phyloP scores from a whole-genome alignment of 2,888 invertebrate species.

The Morinoia aosen region DNA sequence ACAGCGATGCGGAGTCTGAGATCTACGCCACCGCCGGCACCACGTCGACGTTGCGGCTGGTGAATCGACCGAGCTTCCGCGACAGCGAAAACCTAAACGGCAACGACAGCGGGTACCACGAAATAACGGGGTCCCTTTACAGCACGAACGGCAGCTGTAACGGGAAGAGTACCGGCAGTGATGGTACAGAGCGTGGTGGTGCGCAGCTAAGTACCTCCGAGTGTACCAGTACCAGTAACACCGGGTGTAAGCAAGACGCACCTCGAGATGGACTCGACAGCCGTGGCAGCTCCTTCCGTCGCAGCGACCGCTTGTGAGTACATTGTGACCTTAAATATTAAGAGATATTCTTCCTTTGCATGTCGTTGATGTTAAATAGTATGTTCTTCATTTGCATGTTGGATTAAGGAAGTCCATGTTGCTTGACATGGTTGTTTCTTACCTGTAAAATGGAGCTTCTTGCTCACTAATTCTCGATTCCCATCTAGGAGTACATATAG shows the following conservation, averaged over 20 bases:
- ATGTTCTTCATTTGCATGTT: too few relatives aligned
- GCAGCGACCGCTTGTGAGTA: background rate
- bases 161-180: background rate
- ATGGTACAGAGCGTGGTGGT: background rate
- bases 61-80: background rate
- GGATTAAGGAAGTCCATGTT: too few relatives aligned
- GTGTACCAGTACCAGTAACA: background rate
- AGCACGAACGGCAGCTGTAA: background rate
- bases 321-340: background rate
- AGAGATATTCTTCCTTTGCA: too few relatives aligned
- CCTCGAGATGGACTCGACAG: background rate
- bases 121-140: conserved; percentile 5
- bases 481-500: too few relatives aligned
- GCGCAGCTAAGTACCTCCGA: background rate
- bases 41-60: background rate
- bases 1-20: background rate
- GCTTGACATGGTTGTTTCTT: too few relatives aligned
- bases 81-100: background rate
- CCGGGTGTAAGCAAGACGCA: background rate
- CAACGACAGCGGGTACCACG: conserved; percentile 45
- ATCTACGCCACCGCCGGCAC: background rate
- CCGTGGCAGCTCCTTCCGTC: background rate
- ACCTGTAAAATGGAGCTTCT: too few relatives aligned
- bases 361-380: too few relatives aligned
- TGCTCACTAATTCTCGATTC: too few relatives aligned